Base-by-base conservation (phyloP, 2,888 invertebrate genomes). In the Sturmia bella region DNA sequence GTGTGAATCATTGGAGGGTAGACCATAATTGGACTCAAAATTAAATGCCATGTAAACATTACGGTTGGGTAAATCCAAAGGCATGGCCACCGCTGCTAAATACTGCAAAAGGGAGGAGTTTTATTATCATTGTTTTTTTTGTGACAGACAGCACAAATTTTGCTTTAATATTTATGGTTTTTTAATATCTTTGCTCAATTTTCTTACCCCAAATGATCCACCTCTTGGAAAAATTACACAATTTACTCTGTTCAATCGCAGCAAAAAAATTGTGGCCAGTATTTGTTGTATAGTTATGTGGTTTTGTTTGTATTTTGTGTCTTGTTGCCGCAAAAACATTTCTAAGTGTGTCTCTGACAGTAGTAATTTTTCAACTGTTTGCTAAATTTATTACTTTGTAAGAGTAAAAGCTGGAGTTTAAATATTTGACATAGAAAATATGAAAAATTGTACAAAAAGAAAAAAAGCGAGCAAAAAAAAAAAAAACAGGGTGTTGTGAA, bases 41-140 rank as follows among this genome's bases (percentile, higher is more conserved):
- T 95, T 95, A 87, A 94, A 95, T 0, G 95, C 94, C 68, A 95
- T 91, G 86, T 94, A 95, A 5, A 95, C 93, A 87, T 94, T 94
- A 84, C 94, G 93, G 83, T 94, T 93, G 0, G 94, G 93, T 3
- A 94, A 91, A 85, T 94, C 94, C 17, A 95, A 88, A 0, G 95
- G 95, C 45, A 95, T 92, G 0, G 95, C 94, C 80, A 95, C 92
- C 0, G 95, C 95, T 12, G 95, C 87, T 86, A 95, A 93, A 17
- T 94, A 91, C 95, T 95, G 90, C 19, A 24, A 27, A 63, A 61
- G 39, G 32, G 43, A 32, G 54, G 54, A 32, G 45, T 45, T 21
- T 3, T 3, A 4, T 27, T 27, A 32, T 32, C 9, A 9, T 32
- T 32, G 27, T 27, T 61, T 43, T 24, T 21, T 7, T 27, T 17